phyloP scores from a whole-genome alignment of 2,888 invertebrate genomes.

The Torymus auratus region DNA sequence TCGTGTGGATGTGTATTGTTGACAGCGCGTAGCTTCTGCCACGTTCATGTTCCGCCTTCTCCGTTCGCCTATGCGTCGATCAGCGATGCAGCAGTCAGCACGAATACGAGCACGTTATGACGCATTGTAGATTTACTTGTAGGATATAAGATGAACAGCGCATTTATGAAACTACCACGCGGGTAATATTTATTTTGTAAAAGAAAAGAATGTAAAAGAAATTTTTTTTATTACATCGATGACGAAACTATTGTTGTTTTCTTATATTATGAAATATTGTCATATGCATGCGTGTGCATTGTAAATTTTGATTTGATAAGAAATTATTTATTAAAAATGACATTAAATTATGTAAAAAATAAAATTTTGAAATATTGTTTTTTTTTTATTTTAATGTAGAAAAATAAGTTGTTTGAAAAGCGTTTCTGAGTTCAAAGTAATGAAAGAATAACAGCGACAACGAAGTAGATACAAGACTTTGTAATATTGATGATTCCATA shows the following conservation, averaged over 20 bases:
- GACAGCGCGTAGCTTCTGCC: background rate
- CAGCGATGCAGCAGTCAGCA: background rate
- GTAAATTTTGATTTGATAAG: constrained; percentile 3
- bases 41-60: background rate
- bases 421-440: too few species aligned
- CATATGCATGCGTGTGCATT: too few species aligned
- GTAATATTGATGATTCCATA: too few species aligned
- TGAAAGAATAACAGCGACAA: background rate
- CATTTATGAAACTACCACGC: background rate
- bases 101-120: too few species aligned
- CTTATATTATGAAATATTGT: too few species aligned
- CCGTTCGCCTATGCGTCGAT: background rate
- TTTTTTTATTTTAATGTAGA: background rate
- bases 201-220: background rate
- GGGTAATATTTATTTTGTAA: constrained; percentile 1
- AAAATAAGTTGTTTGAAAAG: background rate
- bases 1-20: background rate
- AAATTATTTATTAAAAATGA: constrained; percentile 1
- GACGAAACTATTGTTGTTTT: too few species aligned
- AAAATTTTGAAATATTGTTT: background rate
- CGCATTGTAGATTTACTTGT: too few species aligned
- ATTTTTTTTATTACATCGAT: too few species aligned
- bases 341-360: constrained; percentile 11
- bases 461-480: constrained; percentile 4
- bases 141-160: background rate